Percentiles rank a stretch among this genome's conserved stretches.
These are phyloP conservation scores for Nycticebus coucang DNA, from an alignment of 2,113 vertebrate species.

Conservation along the genomic window DNA sequence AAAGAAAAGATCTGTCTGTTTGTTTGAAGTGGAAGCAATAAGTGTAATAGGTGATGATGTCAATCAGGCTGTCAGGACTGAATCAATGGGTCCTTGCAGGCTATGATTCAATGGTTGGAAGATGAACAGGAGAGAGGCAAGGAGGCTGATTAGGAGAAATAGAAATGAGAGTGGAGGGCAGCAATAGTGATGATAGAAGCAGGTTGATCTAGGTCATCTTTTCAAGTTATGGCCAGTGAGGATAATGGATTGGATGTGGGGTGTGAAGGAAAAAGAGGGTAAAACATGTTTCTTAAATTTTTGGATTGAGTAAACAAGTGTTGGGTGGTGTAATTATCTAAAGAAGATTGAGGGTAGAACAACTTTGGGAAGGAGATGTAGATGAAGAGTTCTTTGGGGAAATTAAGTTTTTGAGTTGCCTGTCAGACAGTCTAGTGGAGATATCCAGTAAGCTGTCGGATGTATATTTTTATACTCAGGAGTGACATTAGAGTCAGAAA, in stretches of 20 bases:
- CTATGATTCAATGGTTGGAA: background rate
- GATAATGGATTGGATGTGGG: background rate
- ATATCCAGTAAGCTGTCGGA: background rate
- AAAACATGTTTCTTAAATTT: background rate
- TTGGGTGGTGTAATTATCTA: background rate
- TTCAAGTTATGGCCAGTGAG: background rate
- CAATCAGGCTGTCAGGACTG: background rate
- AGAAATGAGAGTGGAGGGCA: background rate
- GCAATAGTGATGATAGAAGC: background rate
- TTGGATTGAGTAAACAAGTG: background rate
- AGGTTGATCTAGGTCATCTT: background rate
- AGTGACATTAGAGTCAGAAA: background rate
- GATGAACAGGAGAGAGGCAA: background rate
- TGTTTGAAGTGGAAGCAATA: background rate
- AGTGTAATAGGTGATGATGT: background rate
- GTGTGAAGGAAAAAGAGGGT: background rate
- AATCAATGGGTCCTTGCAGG: background rate
- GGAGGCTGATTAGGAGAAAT: background rate
- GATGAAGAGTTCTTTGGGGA: constrained; percentile 42
- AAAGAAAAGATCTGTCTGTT: background rate
- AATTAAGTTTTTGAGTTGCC: background rate
- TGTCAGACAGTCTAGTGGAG: background rate
- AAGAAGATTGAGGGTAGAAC: background rate
- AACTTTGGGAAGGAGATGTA: background rate
- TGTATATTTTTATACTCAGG: background rate